Conservation (phyloP, 2,113 vertebrate genomes). For the Mustela nigripes region DNA sequence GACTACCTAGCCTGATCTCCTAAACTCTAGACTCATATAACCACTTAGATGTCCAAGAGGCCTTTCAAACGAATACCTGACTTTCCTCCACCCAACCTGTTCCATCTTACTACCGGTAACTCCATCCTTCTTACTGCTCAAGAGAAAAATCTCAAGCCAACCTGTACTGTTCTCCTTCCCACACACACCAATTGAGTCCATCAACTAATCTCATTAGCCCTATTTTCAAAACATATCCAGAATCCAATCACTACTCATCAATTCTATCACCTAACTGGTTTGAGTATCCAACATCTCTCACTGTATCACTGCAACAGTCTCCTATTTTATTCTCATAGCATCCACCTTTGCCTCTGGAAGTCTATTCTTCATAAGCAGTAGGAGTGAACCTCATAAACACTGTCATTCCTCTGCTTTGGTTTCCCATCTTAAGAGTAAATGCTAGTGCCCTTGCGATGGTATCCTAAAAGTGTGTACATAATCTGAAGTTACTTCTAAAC, state of each 20-base stretch:
- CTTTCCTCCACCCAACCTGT: not conserved
- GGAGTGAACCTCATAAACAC: not conserved
- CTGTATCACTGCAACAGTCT: not conserved
- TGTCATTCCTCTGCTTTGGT: not conserved
- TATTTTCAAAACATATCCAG: slow-evolving; percentile 36
- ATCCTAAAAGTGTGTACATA: not conserved
- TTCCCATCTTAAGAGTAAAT: slow-evolving; percentile 23
- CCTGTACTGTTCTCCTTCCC: not conserved
- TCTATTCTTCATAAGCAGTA: not conserved
- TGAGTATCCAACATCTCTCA: not conserved
- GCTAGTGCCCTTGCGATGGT: not conserved
- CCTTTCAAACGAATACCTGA: not conserved
- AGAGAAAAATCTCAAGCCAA: slow-evolving; percentile 4
- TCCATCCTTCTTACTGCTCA: not conserved
- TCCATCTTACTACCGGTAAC: not conserved
- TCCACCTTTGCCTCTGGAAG: not conserved
- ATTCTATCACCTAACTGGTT: not conserved
- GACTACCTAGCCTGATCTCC: not conserved
- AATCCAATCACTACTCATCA: slow-evolving; percentile 28
- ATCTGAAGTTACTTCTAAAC: not conserved
- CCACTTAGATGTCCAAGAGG: not conserved
- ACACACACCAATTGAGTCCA: not conserved
- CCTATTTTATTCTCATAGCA: not conserved
- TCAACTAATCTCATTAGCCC: not conserved
- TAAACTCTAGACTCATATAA: slow-evolving; percentile 6